Evolutionary conservation across 2,797 vertebrate species (phyloP), one percentile per base, ranked within the genome.

Genomic region (Petrocephalus schoutedeni): DNA sequence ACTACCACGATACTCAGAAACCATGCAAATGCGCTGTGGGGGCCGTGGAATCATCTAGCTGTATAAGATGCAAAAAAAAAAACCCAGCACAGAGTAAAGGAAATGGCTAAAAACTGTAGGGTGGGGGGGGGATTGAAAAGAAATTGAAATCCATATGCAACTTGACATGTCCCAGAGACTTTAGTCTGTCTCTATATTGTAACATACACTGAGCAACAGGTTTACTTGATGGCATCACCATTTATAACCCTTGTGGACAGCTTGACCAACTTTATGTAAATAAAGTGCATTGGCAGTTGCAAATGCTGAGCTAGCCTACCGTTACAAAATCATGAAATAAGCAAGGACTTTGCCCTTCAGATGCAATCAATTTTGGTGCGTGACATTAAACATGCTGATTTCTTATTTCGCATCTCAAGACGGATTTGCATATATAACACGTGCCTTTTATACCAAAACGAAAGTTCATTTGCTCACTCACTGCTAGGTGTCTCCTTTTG

Each of bases 361-460:
- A 80, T 49, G 36, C 7, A 49, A 80, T 80, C 19, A 41, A 80
- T 80, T 77, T 80, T 49, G 74, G 7, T 80, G 74, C 74, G 36
- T 49, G 41, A 80, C 74, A 80, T 80, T 80, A 49, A 49, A 80
- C 74, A 21, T 21, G 16, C 41, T 80, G 6, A 49, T 80, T 80
- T 80, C 19, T 80, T 49, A 80, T 49, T 80, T 49, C 74, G 41
- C 74, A 8, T 49, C 74, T 80, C 41, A n/a, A 49, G 16, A 80
- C 74, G 41, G 74, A 80, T 80, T 80, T 80, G 74, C 74, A 80
- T 80, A 49, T 49, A 80, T 49, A 80, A 45, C 36, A 80, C n/a
- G 19, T 4, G 41, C 36, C 74, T 49, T 71, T 71, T 71, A 71
- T 14, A 36, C 67, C 41, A 80, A 45, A 19, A 14, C 32, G 36